phyloP scores from a whole-genome alignment of 2,888 invertebrate genomes.

The Amphipoea oculea region DNA sequence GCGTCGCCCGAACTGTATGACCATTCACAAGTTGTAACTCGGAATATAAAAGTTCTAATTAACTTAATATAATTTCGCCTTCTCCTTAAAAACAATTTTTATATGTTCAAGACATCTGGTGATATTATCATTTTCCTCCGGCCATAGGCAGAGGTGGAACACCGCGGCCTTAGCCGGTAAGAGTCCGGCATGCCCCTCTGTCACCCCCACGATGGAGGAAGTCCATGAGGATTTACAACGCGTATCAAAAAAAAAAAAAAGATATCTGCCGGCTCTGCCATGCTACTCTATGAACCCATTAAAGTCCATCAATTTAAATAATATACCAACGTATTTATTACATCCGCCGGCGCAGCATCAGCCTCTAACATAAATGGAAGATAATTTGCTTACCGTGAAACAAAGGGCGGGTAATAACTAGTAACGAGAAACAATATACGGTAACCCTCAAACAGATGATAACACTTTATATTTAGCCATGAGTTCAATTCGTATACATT shows the following conservation, averaged over 20 bases:
- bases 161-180: no score
- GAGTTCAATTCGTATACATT: constrained; percentile 4
- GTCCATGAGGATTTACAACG: no score
- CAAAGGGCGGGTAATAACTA: constrained; percentile 62
- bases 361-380: constrained; percentile 53
- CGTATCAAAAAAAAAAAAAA: no score
- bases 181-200: no score
- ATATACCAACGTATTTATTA: constrained; percentile 63
- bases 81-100: not conserved
- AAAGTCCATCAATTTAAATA: constrained; percentile 57
- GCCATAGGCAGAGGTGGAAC: no score
- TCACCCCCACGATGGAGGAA: no score
- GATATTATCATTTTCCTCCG: no score
- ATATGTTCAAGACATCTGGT: not conserved
- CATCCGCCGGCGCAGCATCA: constrained; percentile 55
- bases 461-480: constrained; percentile 34
- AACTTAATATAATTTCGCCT: not conserved
- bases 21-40: no score
- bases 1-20: not conserved
- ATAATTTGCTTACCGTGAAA: constrained; percentile 56
- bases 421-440: constrained; percentile 39
- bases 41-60: not conserved
- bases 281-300: constrained; percentile 12
- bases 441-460: constrained; percentile 34
- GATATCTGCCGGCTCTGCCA: not conserved